Conservation (phyloP, 2,797 vertebrate species). For the Gila robusta region DNA sequence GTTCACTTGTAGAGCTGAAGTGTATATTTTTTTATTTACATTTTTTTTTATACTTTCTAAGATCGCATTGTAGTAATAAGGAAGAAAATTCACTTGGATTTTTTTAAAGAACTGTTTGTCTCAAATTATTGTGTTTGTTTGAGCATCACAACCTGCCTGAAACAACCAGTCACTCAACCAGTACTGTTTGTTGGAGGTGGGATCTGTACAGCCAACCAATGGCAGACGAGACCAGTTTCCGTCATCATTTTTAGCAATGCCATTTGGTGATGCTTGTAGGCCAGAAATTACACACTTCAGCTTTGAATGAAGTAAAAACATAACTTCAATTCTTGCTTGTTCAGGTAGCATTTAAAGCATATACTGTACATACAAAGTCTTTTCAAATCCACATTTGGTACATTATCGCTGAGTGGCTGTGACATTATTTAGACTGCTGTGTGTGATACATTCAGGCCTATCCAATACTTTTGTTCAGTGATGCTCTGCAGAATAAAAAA, state of each 20-base stretch:
- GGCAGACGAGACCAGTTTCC: background rate
- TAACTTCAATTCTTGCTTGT: background rate
- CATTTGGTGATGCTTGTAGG: background rate
- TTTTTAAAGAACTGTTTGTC: background rate
- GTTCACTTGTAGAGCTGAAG: background rate
- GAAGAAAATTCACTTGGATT: no score
- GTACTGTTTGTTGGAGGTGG: background rate
- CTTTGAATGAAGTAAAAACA: background rate
- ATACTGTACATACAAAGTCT: background rate
- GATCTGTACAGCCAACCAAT: background rate
- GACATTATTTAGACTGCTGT: conserved; percentile 21
- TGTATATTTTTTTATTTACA: background rate
- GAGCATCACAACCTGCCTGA: background rate
- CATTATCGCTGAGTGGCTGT: background rate
- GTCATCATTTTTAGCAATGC: background rate
- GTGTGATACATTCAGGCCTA: background rate
- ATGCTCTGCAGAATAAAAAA: conserved; percentile 15
- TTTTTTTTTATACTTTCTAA: background rate
- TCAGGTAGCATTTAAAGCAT: background rate
- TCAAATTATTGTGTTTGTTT: background rate
- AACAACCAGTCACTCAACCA: background rate
- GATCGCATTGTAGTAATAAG: no score
- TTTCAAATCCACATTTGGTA: conserved; percentile 11
- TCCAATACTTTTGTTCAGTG: conserved; percentile 28
- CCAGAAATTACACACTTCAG: background rate